Evolutionary conservation across 2,888 invertebrate genomes (phyloP).

Genomic region (Leistus spinibarbis): DNA sequence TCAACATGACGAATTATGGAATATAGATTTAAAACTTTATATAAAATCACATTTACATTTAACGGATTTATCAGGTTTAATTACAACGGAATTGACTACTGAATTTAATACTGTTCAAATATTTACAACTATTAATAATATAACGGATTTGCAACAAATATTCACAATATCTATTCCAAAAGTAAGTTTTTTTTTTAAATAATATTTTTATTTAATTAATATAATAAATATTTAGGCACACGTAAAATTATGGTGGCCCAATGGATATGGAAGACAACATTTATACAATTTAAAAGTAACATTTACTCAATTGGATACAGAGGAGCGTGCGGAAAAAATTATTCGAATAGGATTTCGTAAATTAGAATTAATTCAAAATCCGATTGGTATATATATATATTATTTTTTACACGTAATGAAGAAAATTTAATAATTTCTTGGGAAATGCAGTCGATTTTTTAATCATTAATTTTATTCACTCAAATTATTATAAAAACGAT

Average conservation of each 20-base stretch:
- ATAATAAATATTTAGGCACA: slow-evolving; percentile 52
- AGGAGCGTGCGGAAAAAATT: slow-evolving; percentile 57
- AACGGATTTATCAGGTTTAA: slow-evolving; percentile 2
- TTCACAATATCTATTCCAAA: slow-evolving; percentile 43
- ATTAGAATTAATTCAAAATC: slow-evolving; percentile 79
- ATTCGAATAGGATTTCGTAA: slow-evolving; percentile 84
- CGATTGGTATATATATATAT: slow-evolving; percentile 56
- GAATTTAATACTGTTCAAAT: slow-evolving; percentile 12
- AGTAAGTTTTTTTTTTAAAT: slow-evolving; percentile 41
- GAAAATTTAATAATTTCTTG: not conserved
- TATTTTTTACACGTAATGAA: not conserved
- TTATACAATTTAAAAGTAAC: slow-evolving; percentile 72
- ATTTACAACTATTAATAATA: slow-evolving; percentile 42
- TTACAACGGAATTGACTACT: slow-evolving; percentile 15
- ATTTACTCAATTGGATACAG: slow-evolving; percentile 55
- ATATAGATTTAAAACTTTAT: slow-evolving; percentile 22
- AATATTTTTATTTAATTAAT: not conserved
- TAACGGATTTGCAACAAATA: slow-evolving; percentile 41
- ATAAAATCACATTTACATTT: not conserved
- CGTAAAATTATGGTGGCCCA: slow-evolving; percentile 91
- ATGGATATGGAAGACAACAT: slow-evolving; percentile 82
- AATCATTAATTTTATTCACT: too few relatives aligned
- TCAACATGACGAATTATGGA: slow-evolving; percentile 38
- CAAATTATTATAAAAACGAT: too few relatives aligned
- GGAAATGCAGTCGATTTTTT: too few relatives aligned